A percentile compares a stretch with the other conserved stretches of the same genome.
Evolutionary conservation across 2,888 invertebrate genomes (phyloP).

Genomic region (Eucera pruinosa): DNA sequence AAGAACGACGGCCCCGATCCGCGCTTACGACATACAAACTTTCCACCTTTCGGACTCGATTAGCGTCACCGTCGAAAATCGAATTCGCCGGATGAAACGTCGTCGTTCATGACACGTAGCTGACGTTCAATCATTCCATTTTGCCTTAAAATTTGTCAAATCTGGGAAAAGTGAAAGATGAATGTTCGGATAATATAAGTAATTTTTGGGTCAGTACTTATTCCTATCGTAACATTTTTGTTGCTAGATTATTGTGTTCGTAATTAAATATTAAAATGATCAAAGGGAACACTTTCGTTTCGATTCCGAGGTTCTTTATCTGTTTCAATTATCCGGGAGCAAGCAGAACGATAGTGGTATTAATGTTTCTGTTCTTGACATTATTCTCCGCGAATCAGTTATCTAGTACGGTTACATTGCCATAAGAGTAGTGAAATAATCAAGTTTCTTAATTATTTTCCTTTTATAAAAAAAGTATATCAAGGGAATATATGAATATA

Average conservation of each 20-base stretch:
- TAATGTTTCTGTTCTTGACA: too few relatives aligned
- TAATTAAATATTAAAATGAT: slow-evolving; percentile 12
- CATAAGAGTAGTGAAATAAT: not conserved
- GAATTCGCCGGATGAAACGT: slow-evolving; percentile 47
- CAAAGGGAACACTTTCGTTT: not conserved
- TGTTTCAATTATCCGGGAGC: too few relatives aligned
- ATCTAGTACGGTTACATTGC: too few relatives aligned
- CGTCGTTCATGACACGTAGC: slow-evolving; percentile 10
- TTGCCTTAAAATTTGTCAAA: slow-evolving; percentile 32
- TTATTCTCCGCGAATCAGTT: too few relatives aligned
- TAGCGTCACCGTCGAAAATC: slow-evolving; percentile 51
- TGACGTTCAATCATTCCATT: slow-evolving; percentile 30
- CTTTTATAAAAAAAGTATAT: not conserved
- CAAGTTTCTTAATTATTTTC: not conserved
- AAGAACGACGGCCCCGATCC: slow-evolving; percentile 45
- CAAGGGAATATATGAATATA: not conserved
- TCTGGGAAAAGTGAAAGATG: slow-evolving; percentile 1
- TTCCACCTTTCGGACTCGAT: slow-evolving; percentile 43
- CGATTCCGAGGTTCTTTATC: not conserved
- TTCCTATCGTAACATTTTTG: not conserved
- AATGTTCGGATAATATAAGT: not conserved
- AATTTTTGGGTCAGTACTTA: too few relatives aligned
- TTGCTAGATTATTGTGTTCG: not conserved
- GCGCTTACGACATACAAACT: slow-evolving; percentile 50
- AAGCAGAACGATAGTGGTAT: not conserved